Evolutionary conservation across 2,797 vertebrate species (phyloP).

Genomic region (Ctenopoma multispine): DNA sequence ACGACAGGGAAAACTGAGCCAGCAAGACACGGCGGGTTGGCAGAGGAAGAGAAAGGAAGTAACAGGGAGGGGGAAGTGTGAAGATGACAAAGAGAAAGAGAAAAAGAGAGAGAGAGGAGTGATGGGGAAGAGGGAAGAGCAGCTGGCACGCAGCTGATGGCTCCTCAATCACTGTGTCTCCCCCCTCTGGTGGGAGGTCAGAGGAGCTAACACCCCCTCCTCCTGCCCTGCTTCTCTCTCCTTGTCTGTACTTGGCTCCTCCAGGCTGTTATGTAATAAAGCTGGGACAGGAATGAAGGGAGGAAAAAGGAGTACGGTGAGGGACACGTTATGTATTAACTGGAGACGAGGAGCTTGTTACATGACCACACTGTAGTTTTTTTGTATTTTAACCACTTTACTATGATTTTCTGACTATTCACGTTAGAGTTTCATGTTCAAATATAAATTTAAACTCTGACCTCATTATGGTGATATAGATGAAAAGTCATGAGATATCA

Average conservation of each 20-base stretch:
- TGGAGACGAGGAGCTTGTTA: neutral
- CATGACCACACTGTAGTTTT: neutral
- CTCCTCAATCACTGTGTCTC: slow-evolving; percentile 78
- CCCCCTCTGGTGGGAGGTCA: slow-evolving; percentile 78
- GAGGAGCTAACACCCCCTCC: slow-evolving; percentile 47
- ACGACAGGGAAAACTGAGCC: slow-evolving; percentile 41
- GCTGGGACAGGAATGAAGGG: slow-evolving; percentile 30
- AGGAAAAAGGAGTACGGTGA: slow-evolving; percentile 2
- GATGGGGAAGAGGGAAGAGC: slow-evolving; percentile 53
- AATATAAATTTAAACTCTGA: neutral
- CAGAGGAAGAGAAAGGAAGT: slow-evolving; percentile 33
- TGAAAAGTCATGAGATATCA: too few species aligned
- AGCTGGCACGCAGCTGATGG: slow-evolving; percentile 78
- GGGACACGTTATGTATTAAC: slow-evolving; percentile 24
- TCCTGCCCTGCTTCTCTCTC: slow-evolving; percentile 29
- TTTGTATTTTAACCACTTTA: slow-evolving; percentile 5
- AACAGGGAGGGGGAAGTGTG: slow-evolving; percentile 10
- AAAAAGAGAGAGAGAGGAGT: slow-evolving; percentile 1
- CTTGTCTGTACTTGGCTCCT: slow-evolving; percentile 51
- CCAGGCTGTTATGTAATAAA: slow-evolving; percentile 66
- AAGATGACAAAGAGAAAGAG: slow-evolving; percentile 19
- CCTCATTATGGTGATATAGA: too few species aligned
- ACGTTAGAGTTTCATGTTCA: neutral
- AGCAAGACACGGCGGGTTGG: slow-evolving; percentile 46
- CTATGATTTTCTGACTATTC: neutral